Evolutionary conservation across 1,140 invertebrate genomes (phyloP), one percentile per base, ranked within the genome.

Genomic region (Musca vetustissima): DNA sequence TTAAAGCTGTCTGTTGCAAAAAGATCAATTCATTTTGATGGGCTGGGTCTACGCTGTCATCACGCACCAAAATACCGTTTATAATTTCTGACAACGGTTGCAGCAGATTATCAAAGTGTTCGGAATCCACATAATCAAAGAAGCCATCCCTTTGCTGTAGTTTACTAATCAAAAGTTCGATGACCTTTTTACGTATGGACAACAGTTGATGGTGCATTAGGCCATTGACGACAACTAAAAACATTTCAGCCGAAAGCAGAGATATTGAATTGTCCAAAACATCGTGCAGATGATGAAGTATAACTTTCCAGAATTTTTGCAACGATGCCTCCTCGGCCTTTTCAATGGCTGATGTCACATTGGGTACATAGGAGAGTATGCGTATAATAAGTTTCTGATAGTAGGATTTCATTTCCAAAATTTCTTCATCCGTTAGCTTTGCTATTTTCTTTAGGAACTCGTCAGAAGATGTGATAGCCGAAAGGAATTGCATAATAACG

Each of bases 141-240:
- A 89, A 89, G 66, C 88, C 86, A n/a, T 85, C 81, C 43, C 87
- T 87, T 52, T 89, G 86, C 53, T 91, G 88, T 4, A 97, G 83
- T 81, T 94, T 92, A 17, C 85, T 85, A 73, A 93, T 95, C 0
- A 97, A 80, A 22, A 98, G 78, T 74, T 97, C 94, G 82, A 97
- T 86, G 0, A 92, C 88, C 80, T 94, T 93, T 61, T 90, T 87
- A 73, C 91, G 87, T 1, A 97, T 90, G 2, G 87, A 86, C 1
- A 88, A 73, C 14, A 92, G 74, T 19, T 89, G 85, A 73, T 95
- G 89, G 15, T 86, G 83, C 71, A 96, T 78, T 47, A 96, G 83
- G 1, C 88, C 87, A 66, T 87, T 85, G 3, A 95, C 84, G 1
- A 93, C 94, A 24, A 87, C 83, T 13, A 96, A 77, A 77, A 97